These are phyloP conservation scores for Colius striatus DNA, from an alignment of 2,113 vertebrate species.

Conservation along the genomic window DNA sequence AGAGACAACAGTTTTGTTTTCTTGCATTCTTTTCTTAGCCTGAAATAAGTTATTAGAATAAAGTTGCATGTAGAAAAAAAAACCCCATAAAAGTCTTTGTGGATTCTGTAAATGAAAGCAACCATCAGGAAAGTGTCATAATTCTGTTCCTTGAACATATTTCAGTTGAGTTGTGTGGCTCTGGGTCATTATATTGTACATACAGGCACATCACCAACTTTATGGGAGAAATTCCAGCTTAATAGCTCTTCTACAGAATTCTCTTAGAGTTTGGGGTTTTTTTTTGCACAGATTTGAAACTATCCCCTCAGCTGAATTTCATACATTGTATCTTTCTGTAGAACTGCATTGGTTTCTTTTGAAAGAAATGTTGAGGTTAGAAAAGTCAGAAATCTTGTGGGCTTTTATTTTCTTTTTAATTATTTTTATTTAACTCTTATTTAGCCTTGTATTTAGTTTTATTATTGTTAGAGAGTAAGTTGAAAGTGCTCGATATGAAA, in stretches of 20 bases:
- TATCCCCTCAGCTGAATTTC: not conserved
- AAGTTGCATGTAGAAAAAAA: not conserved
- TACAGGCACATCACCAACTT: not conserved
- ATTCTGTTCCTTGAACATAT: not conserved
- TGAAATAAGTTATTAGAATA: not conserved
- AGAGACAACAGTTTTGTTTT: not conserved
- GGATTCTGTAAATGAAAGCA: not conserved
- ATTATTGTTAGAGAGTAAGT: not conserved
- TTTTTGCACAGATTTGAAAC: not conserved
- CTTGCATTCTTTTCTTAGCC: not conserved
- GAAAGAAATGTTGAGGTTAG: not conserved
- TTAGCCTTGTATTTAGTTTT: not conserved
- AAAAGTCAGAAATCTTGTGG: not conserved
- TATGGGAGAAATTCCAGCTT: not conserved
- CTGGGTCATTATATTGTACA: accelerated
- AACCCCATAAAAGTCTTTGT: not conserved
- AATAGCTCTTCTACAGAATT: not conserved
- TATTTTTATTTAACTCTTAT: not conserved
- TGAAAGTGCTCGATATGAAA: not conserved
- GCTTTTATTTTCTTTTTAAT: not conserved
- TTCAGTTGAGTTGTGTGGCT: not conserved
- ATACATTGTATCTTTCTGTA: not conserved
- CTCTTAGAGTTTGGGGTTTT: not conserved
- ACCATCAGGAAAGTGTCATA: not conserved
- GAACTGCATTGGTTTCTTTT: not conserved